phyloP scores from a whole-genome alignment of 2,113 vertebrate genomes.

The Leptodactylus fuscus region DNA sequence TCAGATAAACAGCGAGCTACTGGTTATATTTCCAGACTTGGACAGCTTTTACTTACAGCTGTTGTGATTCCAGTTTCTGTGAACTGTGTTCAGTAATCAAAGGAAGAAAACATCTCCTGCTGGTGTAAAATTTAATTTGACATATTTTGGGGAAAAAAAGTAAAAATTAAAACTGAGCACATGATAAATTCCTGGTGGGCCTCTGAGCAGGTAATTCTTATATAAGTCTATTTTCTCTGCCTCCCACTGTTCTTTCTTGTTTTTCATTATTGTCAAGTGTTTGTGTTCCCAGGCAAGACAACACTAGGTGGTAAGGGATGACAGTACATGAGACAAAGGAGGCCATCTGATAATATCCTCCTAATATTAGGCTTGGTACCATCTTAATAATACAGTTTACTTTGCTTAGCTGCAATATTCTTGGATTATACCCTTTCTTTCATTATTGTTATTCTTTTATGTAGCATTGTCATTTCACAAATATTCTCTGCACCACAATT shows the following conservation, averaged over 20 bases:
- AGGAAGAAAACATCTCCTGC: conserved; percentile 49
- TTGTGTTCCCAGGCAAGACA: conserved; percentile 19
- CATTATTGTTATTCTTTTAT: neutral
- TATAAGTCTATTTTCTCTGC: conserved; percentile 29
- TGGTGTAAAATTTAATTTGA: conserved; percentile 51
- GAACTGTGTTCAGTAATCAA: conserved; percentile 36
- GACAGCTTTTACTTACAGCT: conserved; percentile 52
- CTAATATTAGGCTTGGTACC: conserved; percentile 10
- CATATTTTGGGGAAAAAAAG: conserved; percentile 13
- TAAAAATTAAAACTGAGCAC: conserved; percentile 30
- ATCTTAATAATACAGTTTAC: neutral
- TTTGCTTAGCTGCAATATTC: neutral
- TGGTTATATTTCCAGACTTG: conserved; percentile 34
- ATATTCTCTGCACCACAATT: neutral
- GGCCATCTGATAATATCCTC: neutral
- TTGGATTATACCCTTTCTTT: neutral
- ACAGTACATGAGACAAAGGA: neutral
- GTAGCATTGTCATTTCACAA: neutral
- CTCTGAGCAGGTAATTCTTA: conserved; percentile 15
- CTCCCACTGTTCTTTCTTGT: conserved; percentile 41
- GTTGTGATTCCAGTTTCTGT: conserved; percentile 43
- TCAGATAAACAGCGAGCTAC: conserved; percentile 26
- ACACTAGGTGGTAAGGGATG: conserved; percentile 22
- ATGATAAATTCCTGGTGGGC: conserved; percentile 1
- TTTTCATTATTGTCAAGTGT: conserved; percentile 48